Conservation (phyloP, 1,140 invertebrate genomes). For the Drosophila nigrodunni region DNA sequence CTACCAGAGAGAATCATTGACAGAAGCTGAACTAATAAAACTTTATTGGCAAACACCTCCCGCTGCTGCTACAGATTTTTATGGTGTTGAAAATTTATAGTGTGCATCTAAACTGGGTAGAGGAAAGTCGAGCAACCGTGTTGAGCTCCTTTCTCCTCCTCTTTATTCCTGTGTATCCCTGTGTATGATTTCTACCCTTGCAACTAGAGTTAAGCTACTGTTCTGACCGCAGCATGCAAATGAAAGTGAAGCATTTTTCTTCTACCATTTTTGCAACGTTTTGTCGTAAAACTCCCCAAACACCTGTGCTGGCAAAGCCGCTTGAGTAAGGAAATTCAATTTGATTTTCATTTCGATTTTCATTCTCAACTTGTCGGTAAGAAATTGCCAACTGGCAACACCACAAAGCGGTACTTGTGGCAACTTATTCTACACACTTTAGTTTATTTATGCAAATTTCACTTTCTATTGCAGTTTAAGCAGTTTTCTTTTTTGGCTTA, state of each 20-base stretch:
- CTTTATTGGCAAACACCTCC: conserved; percentile 30
- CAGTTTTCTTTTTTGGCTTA: conserved; percentile 6
- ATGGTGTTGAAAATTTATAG: conserved; percentile 35
- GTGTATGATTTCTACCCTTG: background rate
- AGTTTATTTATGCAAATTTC: conserved; percentile 9
- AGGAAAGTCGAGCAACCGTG: background rate
- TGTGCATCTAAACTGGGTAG: conserved; percentile 3
- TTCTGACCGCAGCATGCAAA: conserved; percentile 13
- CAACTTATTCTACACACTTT: background rate
- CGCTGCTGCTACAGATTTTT: conserved; percentile 10
- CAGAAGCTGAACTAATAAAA: conserved; percentile 45
- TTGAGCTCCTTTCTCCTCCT: background rate
- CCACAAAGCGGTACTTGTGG: conserved; percentile 18
- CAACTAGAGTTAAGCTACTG: background rate
- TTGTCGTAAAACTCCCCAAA: conserved; percentile 8
- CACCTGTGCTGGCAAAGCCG: conserved; percentile 12
- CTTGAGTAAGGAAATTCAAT: conserved; percentile 54
- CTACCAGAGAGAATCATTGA: conserved; percentile 31
- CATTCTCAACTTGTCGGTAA: conserved; percentile 14
- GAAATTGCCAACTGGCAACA: background rate
- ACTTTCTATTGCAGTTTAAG: background rate
- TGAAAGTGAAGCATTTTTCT: background rate
- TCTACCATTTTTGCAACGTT: background rate
- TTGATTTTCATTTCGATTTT: conserved; percentile 38
- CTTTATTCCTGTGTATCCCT: background rate